Percentiles rank a stretch among this genome's conserved stretches.
Conservation (phyloP, 2,113 vertebrate genomes). For the Centrocercus urophasianus region DNA sequence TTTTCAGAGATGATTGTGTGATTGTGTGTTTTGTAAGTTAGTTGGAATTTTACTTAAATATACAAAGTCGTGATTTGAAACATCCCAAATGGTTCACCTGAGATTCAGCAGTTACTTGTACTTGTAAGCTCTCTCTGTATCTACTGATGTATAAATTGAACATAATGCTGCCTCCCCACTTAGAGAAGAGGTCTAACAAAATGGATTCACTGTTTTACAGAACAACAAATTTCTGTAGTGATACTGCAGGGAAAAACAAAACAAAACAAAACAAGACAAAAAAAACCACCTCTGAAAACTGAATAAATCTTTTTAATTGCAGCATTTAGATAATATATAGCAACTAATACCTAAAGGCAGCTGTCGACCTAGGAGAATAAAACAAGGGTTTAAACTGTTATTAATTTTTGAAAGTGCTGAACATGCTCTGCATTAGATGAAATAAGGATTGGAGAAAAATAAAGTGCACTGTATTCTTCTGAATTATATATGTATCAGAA, state of each 20-base stretch:
- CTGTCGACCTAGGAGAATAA: background rate
- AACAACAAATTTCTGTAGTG: background rate
- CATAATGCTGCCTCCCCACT: background rate
- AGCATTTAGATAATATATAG: background rate
- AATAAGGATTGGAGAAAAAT: background rate
- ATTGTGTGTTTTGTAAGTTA: background rate
- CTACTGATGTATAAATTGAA: background rate
- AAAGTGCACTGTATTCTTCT: background rate
- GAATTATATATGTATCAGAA: background rate
- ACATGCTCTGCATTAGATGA: background rate
- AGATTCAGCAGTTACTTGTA: background rate
- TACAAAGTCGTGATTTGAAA: background rate
- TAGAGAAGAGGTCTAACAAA: background rate
- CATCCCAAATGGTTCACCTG: background rate
- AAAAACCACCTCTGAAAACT: background rate
- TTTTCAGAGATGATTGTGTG: background rate
- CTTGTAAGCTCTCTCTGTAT: background rate
- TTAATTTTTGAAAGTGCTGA: background rate
- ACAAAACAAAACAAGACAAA: too few species aligned
- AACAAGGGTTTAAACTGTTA: background rate
- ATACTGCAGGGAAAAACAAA: background rate
- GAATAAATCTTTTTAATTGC: background rate
- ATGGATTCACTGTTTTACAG: background rate
- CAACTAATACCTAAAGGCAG: background rate
- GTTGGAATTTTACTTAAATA: background rate